phyloP scores from a whole-genome alignment of 2,797 vertebrate species.

The Botia kubotai region DNA sequence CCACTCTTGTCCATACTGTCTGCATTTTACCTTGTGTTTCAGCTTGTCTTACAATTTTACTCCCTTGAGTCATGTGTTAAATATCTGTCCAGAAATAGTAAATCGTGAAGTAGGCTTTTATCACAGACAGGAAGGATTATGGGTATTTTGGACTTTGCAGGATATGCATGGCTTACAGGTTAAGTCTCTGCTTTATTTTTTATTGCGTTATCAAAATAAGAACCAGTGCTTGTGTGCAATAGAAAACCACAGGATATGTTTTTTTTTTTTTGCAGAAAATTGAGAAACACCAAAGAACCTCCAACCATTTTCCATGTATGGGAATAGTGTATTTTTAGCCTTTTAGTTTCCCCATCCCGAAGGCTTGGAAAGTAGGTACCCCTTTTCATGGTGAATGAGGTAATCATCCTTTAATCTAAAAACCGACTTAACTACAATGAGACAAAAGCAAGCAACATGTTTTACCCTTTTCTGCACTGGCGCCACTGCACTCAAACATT shows the following conservation, averaged over 20 bases:
- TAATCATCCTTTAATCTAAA: conserved; percentile 35
- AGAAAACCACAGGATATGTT: neutral
- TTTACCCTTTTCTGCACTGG: neutral
- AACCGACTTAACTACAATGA: conserved; percentile 29
- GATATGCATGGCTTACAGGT: neutral
- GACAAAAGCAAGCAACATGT: conserved; percentile 1
- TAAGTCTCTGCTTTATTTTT: neutral
- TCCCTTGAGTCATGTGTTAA: neutral
- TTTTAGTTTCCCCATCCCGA: neutral
- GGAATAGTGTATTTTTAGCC: conserved; percentile 53
- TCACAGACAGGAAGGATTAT: neutral
- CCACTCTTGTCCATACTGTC: neutral
- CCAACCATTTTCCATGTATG: conserved; percentile 51
- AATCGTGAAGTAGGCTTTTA: neutral
- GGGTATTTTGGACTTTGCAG: neutral
- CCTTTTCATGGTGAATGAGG: conserved; percentile 35
- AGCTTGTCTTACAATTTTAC: neutral
- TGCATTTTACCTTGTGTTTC: neutral
- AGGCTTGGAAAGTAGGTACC: conserved; percentile 21
- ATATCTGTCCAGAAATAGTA: conserved; percentile 29
- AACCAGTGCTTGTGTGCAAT: neutral
- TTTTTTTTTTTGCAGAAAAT: conserved; percentile 13
- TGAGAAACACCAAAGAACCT: conserved; percentile 15
- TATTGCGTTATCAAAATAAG: conserved; percentile 1
- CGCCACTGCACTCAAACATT: neutral